Conservation (phyloP, 2,113 vertebrate genomes). For the Tragelaphus buxtoni region DNA sequence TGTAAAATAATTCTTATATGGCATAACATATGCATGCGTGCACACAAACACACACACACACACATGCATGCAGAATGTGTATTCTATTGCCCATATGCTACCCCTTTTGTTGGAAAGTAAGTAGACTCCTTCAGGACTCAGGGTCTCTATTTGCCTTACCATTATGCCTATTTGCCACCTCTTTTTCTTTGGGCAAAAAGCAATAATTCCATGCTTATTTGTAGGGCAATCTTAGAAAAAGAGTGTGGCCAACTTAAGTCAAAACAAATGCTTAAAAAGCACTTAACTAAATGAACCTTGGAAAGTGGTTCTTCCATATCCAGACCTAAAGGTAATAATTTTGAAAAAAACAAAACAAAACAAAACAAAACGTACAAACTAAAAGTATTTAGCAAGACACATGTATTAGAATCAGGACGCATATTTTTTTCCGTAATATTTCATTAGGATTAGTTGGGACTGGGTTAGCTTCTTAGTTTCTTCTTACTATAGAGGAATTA, state of each 20-base stretch:
- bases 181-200: not conserved
- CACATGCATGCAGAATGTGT: not conserved
- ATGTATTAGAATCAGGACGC: not conserved
- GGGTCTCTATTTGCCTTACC: not conserved
- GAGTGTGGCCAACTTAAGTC: not conserved
- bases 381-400: not conserved
- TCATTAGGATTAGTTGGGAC: not conserved
- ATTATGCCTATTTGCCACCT: not conserved
- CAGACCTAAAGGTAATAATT: not conserved
- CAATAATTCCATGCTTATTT: not conserved
- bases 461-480: not conserved
- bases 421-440: not conserved
- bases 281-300: constrained; percentile 5
- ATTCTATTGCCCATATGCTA: not conserved
- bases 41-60: no score
- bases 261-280: constrained; percentile 52
- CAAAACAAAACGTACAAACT: not conserved
- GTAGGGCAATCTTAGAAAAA: constrained; percentile 12
- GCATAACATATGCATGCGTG: not conserved
- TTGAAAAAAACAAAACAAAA: no score
- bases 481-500: not conserved
- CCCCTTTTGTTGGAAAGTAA: not conserved
- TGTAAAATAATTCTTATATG: not conserved
- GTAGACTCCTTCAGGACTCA: not conserved
- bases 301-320: not conserved